Conservation (phyloP, 2,888 invertebrate genomes). For the Eupithecia pulchellata region DNA sequence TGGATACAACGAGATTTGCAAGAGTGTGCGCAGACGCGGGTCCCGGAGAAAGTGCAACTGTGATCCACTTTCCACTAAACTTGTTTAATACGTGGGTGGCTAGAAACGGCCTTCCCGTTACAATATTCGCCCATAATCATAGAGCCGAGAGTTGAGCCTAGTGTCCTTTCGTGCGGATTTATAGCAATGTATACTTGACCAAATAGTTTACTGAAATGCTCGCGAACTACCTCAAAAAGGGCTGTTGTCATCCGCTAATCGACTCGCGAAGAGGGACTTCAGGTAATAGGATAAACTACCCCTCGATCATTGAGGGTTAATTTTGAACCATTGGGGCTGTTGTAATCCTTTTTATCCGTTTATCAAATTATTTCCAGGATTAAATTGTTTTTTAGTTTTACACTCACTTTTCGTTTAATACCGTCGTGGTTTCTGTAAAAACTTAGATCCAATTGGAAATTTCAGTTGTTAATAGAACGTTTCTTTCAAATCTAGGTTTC, state of each 20-base stretch:
- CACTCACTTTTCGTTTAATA: background rate
- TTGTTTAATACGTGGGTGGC: conserved; percentile 19
- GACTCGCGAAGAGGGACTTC: conserved; percentile 6
- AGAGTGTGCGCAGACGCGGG: conserved; percentile 65
- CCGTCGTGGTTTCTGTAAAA: background rate
- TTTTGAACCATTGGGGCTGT: conserved; percentile 16
- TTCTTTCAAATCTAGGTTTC: background rate
- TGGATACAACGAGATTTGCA: conserved; percentile 66
- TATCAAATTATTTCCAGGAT: conserved; percentile 7
- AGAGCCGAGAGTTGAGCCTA: background rate
- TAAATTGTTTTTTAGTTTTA: background rate
- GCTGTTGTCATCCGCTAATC: conserved; percentile 20
- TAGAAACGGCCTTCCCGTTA: background rate
- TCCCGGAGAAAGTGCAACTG: conserved; percentile 76
- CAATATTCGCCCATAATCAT: background rate
- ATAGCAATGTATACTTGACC: conserved; percentile 1
- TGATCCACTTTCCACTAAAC: conserved; percentile 73
- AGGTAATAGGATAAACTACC: conserved; percentile 28
- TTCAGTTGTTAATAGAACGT: background rate
- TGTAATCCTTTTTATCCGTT: conserved; percentile 16
- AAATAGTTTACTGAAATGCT: conserved; percentile 15
- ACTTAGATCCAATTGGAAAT: background rate
- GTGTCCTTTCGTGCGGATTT: background rate
- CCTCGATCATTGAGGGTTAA: conserved; percentile 23
- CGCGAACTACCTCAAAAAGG: conserved; percentile 19